Evolutionary conservation across 2,113 vertebrate species (phyloP).

Genomic region (Epinephelus fuscoguttatus): DNA sequence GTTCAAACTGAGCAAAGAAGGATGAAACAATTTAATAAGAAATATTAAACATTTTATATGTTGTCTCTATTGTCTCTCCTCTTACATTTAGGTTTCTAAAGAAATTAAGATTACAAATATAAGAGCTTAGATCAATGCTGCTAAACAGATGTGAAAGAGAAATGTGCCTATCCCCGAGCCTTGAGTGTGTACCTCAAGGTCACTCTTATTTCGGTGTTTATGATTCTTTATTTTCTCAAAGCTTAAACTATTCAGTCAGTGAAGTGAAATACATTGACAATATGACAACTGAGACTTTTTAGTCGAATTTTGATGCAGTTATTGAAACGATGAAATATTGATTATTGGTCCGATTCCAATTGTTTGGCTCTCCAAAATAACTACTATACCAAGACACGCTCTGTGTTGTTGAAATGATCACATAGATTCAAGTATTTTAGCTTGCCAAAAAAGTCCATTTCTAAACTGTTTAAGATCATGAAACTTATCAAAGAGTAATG

Average conservation of each 20-base stretch:
- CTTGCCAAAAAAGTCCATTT: background rate
- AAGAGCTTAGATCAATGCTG: too few relatives aligned
- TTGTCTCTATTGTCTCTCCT: background rate
- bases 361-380: background rate
- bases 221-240: too few relatives aligned
- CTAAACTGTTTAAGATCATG: background rate
- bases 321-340: background rate
- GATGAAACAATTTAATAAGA: background rate
- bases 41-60: background rate
- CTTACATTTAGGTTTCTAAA: too few relatives aligned
- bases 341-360: background rate
- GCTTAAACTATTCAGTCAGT: background rate
- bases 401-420: background rate
- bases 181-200: background rate
- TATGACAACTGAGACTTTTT: background rate
- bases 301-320: background rate
- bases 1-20: background rate
- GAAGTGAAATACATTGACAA: background rate
- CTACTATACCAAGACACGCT: rapidly evolving
- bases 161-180: background rate
- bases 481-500: background rate
- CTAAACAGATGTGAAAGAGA: too few relatives aligned
- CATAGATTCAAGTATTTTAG: background rate
- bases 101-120: too few relatives aligned
- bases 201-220: background rate